Percentiles rank a stretch among this genome's conserved stretches.
phyloP scores from a whole-genome alignment of 2,113 vertebrate species.

The Aegithalos caudatus region DNA sequence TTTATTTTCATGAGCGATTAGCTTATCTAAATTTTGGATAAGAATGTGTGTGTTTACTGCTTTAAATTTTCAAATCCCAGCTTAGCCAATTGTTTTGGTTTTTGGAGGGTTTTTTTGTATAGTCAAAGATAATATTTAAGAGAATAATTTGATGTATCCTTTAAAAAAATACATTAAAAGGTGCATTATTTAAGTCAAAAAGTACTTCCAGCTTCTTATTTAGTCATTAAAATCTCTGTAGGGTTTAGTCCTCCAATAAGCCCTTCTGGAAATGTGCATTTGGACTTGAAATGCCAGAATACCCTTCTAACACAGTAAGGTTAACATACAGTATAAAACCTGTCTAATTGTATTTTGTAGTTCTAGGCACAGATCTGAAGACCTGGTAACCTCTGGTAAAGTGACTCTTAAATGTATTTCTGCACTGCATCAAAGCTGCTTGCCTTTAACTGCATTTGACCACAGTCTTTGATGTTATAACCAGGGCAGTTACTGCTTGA shows the following conservation, averaged over 20 bases:
- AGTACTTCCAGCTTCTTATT: neutral
- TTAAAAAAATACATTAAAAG: neutral
- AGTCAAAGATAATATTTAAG: neutral
- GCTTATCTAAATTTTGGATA: neutral
- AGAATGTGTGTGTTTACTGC: neutral
- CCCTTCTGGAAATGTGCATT: neutral
- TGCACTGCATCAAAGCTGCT: neutral
- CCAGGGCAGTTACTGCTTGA: neutral
- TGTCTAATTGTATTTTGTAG: neutral
- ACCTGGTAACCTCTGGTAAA: neutral
- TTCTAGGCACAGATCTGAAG: neutral
- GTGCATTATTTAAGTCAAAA: neutral
- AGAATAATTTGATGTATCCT: neutral
- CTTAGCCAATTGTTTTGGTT: neutral
- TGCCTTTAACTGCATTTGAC: neutral
- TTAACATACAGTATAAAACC: neutral
- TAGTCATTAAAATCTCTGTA: neutral
- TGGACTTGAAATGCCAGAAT: neutral
- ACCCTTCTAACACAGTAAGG: neutral
- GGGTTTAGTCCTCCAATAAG: neutral
- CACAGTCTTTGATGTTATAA: neutral
- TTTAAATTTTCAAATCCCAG: neutral
- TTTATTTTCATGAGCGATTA: neutral
- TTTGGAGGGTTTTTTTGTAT: neutral
- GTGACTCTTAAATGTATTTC: neutral